Evolutionary conservation across 2,888 invertebrate genomes (phyloP), one percentile per base, ranked within the genome.

Genomic region (Vanessa cardui): DNA sequence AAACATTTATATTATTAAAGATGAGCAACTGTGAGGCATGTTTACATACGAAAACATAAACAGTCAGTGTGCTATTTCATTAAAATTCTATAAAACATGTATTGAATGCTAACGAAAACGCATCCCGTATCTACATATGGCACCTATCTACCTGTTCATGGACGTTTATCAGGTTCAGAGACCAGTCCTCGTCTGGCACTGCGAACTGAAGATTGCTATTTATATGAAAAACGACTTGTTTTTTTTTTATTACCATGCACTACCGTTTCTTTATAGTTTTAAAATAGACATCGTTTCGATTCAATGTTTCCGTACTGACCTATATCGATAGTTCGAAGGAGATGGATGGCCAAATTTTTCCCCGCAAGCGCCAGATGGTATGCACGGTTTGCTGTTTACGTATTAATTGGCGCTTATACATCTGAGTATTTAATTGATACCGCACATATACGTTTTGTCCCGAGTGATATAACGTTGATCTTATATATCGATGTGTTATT

Each of bases 261-360:
- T 60, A 58, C 50, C 31, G 68, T 70, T 74, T 72, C 72, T 73
- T 71, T 71, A 67, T 65, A 72, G 73, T 73, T 74, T 73, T 62
- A 73, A 74, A 74, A 75, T 85, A 86, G 85, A 85, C 77, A 73
- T 72, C 70, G 72, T 80, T 80, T 76, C 77, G 73, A 75, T 71
- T 72, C 71, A 69, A 70, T 73, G 81, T 83, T 86, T 88, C 85
- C 86, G 83, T 77, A 77, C 76, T 84, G 85, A 86, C 88, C 87
- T 80, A 88, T 79, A 85, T 87, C 78, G 81, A 82, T 79, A 73
- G 84, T 85, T 82, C 39, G 80, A 83, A 81, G 82, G 81, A 82
- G 81, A 84, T 82, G 75, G 77, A 83, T 80, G 77, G 77, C 80
- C 39, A 56, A 81, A 78, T 73, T 79, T 78, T 79, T 78, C 73